phyloP scores from a whole-genome alignment of 2,888 invertebrate species.

The Acronicta aceris region DNA sequence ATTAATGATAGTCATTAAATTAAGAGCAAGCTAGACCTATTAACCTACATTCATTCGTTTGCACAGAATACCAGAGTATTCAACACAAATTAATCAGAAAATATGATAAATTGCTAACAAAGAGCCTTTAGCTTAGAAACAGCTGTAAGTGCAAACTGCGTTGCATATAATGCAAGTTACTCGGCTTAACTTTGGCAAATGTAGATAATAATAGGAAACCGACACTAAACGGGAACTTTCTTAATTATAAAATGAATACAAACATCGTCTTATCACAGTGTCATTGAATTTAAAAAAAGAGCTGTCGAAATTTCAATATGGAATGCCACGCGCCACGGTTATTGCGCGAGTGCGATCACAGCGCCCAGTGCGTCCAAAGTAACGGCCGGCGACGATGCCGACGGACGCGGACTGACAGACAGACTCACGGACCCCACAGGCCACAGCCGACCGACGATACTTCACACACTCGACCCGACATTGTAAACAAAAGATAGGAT shows the following conservation, averaged over 20 bases:
- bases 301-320: constrained; percentile 48
- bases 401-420: constrained; percentile 63
- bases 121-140: constrained; percentile 38
- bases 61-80: constrained; percentile 1
- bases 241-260: constrained; percentile 17
- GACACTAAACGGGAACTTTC: constrained; percentile 17
- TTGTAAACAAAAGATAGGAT: constrained; percentile 57
- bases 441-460: constrained; percentile 9
- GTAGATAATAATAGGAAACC: constrained; percentile 13
- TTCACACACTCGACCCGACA: constrained; percentile 35
- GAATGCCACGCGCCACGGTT: constrained; percentile 58
- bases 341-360: constrained; percentile 39
- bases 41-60: constrained; percentile 19
- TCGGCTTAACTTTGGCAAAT: constrained; percentile 10
- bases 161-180: constrained; percentile 30
- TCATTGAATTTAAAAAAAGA: constrained; percentile 23
- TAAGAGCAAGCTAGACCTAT: constrained; percentile 6
- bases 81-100: constrained; percentile 1
- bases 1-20: constrained; percentile 28
- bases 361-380: constrained; percentile 34
- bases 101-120: constrained; percentile 33
- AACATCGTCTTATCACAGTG: constrained; percentile 50
- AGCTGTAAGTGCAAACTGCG: constrained; percentile 51
- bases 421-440: constrained; percentile 35
- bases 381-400: constrained; percentile 55